These are phyloP conservation scores for Melolontha melolontha DNA, from an alignment of 2,888 invertebrate species.

Conservation along the genomic window DNA sequence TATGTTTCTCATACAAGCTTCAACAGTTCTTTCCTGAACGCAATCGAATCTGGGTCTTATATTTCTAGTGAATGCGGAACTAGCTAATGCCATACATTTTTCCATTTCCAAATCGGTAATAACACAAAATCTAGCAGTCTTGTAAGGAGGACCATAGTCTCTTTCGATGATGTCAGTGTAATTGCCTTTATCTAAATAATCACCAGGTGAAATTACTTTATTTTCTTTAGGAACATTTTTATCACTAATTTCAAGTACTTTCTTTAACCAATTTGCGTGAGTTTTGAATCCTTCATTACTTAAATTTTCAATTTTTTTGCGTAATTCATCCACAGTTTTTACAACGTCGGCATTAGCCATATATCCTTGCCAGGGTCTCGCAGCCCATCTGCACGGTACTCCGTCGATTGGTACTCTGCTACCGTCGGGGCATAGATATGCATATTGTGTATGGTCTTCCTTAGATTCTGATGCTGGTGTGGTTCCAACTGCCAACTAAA, in stretches of 20 bases:
- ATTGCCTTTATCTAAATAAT: conserved; percentile 61
- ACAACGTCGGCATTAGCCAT: conserved; percentile 75
- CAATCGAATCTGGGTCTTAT: conserved; percentile 86
- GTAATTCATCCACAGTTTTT: conserved; percentile 68
- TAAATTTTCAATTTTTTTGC: conserved; percentile 70
- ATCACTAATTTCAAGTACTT: conserved; percentile 71
- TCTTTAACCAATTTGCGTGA: conserved; percentile 65
- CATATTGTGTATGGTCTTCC: conserved; percentile 76
- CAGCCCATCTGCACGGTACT: conserved; percentile 83
- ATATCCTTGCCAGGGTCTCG: conserved; percentile 86
- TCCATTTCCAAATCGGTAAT: conserved; percentile 74
- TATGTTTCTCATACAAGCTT: conserved; percentile 76
- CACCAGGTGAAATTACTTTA: conserved; percentile 59
- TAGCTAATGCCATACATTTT: conserved; percentile 80
- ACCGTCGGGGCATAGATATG: conserved; percentile 85
- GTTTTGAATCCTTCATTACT: conserved; percentile 64
- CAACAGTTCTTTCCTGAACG: conserved; percentile 72
- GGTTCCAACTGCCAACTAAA: conserved; percentile 73
- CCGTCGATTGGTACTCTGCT: conserved; percentile 75
- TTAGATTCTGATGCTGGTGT: conserved; percentile 70
- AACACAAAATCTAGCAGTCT: conserved; percentile 77
- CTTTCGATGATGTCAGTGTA: conserved; percentile 77
- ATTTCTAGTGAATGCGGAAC: conserved; percentile 81
- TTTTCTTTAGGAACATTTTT: conserved; percentile 68
- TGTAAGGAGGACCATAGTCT: conserved; percentile 77